Conservation (phyloP, 2,888 invertebrate species). For the Tethea ocularis region DNA sequence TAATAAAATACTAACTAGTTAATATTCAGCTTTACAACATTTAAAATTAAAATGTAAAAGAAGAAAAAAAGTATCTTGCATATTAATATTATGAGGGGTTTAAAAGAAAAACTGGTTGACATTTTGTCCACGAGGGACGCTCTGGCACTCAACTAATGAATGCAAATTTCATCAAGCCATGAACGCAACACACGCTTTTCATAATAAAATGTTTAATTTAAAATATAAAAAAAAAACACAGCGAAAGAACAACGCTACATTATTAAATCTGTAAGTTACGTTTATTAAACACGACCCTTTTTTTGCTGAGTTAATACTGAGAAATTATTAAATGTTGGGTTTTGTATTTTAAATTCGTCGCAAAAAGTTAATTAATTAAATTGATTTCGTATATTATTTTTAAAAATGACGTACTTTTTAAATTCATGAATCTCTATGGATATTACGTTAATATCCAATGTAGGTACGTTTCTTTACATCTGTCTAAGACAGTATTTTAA, state of each 20-base stretch:
- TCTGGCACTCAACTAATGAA: conserved; percentile 67
- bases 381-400: too few relatives aligned
- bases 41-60: conserved; percentile 15
- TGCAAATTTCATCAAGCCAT: conserved; percentile 73
- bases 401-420: too few relatives aligned
- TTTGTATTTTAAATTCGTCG: neutral
- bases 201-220: conserved; percentile 62
- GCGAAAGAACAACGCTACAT: conserved; percentile 30
- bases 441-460: too few relatives aligned
- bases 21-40: conserved; percentile 4
- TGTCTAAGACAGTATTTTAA: neutral
- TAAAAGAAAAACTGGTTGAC: conserved; percentile 56
- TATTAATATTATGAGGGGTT: conserved; percentile 35
- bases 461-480: too few relatives aligned
- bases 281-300: conserved; percentile 29
- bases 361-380: too few relatives aligned
- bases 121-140: conserved; percentile 45
- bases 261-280: conserved; percentile 43
- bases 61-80: conserved; percentile 23
- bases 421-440: too few relatives aligned
- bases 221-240: conserved; percentile 40
- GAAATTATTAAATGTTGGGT: neutral
- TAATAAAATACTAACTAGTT: neutral
- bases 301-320: conserved; percentile 12
- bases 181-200: conserved; percentile 52